Conservation (phyloP, 2,113 vertebrate species). For the Gallinago paraguaiae region DNA sequence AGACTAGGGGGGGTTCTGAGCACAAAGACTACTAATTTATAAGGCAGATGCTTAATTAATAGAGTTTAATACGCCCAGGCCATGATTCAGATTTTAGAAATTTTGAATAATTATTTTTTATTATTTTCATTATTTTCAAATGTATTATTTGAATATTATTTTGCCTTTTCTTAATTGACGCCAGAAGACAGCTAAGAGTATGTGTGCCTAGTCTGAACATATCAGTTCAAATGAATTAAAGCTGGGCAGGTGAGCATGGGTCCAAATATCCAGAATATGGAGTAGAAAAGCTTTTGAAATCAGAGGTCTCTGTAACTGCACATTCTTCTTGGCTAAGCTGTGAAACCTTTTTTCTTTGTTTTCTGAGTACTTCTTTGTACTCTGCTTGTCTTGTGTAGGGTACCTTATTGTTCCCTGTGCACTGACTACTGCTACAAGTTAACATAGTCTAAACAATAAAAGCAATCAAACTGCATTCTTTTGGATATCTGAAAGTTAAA, state of each 20-base stretch:
- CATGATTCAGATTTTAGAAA: background rate
- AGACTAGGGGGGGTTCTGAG: background rate
- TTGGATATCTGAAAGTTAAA: background rate
- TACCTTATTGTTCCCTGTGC: background rate
- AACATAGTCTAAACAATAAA: background rate
- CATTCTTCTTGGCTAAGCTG: background rate
- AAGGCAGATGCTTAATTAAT: background rate
- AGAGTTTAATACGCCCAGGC: background rate
- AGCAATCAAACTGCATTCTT: background rate
- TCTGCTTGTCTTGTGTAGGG: rapidly evolving
- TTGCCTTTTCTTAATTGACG: background rate
- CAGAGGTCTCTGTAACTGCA: background rate
- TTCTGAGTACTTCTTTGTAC: background rate
- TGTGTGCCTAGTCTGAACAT: rapidly evolving
- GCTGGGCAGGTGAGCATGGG: background rate
- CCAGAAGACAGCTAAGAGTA: background rate
- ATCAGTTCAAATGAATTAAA: background rate
- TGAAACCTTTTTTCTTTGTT: background rate
- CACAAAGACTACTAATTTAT: background rate
- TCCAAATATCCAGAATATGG: background rate
- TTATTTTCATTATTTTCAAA: no score
- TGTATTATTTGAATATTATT: background rate
- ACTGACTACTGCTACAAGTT: background rate
- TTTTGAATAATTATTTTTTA: background rate
- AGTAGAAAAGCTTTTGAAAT: background rate